phyloP scores from a whole-genome alignment of 2,797 vertebrate species.

The Cottoperca gobio region DNA sequence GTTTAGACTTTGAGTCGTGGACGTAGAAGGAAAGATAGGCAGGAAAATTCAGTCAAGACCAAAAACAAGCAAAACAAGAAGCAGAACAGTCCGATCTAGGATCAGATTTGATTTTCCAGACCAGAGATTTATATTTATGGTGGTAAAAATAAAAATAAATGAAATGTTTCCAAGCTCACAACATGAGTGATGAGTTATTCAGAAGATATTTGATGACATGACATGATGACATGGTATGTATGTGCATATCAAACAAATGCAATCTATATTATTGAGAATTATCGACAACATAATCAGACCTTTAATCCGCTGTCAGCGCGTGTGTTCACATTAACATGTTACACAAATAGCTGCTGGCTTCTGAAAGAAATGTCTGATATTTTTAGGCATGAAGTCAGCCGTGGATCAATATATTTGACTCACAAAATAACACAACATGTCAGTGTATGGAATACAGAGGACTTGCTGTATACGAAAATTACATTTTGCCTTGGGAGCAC shows the following conservation, averaged over 20 bases:
- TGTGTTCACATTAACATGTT: constrained; percentile 33
- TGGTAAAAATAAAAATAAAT: too few species aligned
- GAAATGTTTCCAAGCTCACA: too few species aligned
- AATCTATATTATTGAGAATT: background rate
- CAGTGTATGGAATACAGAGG: constrained; percentile 31
- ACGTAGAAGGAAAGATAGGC: background rate
- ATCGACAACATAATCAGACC: background rate
- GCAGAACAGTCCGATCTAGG: too few species aligned
- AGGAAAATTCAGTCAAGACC: too few species aligned
- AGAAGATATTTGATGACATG: background rate
- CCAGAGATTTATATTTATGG: background rate
- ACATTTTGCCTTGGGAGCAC: constrained; percentile 55
- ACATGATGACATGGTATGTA: background rate
- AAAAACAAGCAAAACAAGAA: too few species aligned
- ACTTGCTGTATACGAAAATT: constrained; percentile 60
- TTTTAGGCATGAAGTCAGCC: constrained; percentile 32
- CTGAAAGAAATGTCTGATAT: constrained; percentile 36
- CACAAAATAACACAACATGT: constrained; percentile 59
- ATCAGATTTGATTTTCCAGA: background rate
- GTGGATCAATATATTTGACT: constrained; percentile 63
- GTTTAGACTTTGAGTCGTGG: constrained; percentile 2
- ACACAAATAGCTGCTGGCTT: constrained; percentile 4
- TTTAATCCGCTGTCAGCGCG: background rate
- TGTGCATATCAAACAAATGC: background rate
- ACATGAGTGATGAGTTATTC: background rate